Evolutionary conservation across 2,888 invertebrate genomes (phyloP), one percentile per base, ranked within the genome.

Genomic region (Kryphioiulus occultus): DNA sequence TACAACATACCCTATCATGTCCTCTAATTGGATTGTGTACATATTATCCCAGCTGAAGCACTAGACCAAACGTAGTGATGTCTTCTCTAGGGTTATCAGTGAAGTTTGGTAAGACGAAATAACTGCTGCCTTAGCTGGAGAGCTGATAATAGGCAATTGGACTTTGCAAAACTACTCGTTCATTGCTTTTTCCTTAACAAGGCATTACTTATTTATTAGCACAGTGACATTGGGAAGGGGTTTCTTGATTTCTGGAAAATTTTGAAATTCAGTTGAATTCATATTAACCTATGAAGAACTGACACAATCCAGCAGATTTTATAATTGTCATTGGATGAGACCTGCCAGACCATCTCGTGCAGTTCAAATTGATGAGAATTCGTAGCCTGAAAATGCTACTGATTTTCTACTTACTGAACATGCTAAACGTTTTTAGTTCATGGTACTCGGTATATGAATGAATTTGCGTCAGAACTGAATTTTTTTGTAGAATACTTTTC

Each of bases 11-110:
- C 78, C 26, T 30, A 30, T 78, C 78, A 78, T 78, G 30, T 30
- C 30, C 78, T 10, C 78, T 78, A 78, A 15, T 30, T 78, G 30
- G 78, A 78, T 30, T 78, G 78, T 78, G 78, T 78, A 78, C 30
- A 78, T 78, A 78, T 78, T 78, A 15, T 59, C 30, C 26, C 30
- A 78, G 78, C 78, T 78, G 78, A 78, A 78, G 30, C 78, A 78
- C 78, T 78, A 30, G 78, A 78, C 78, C 26, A 78, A 53, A 78
- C 30, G 78, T 78, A 15, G 30, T 30, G 78, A 78, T 30, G 78
- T 78, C 30, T 78, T 78, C 78, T 32, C 30, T 78, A 15, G 78
- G 78, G 78, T 78, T 30, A 32, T 26, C 30, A 30, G 30, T 32
- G 30, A 78, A 15, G 30, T 30, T 78, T 30, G 78, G 78, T 78